Percentiles rank a stretch among this genome's conserved stretches.
These are phyloP conservation scores for Tricholauxania praeusta DNA, from an alignment of 2,888 invertebrate genomes.

Conservation along the genomic window DNA sequence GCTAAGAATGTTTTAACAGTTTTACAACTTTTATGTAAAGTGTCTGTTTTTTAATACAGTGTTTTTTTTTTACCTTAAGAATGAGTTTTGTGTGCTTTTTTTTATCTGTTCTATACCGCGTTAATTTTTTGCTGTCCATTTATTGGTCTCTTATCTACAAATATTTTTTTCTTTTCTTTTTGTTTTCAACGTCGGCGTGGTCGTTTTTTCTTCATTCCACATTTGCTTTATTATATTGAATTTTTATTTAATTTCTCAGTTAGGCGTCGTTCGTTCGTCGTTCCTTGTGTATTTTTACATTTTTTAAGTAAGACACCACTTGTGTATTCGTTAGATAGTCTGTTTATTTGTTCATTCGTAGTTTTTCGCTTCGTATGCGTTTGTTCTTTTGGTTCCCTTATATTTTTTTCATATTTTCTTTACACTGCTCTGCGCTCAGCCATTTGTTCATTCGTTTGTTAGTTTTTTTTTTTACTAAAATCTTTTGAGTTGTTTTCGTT, in stretches of 20 bases:
- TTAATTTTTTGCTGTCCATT: no score
- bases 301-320: slow-evolving; percentile 24
- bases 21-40: no score
- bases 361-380: slow-evolving; percentile 24
- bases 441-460: slow-evolving; percentile 11
- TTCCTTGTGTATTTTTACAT: slow-evolving; percentile 3
- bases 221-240: slow-evolving; percentile 15
- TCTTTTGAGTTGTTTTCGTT: background rate
- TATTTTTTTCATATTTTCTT: background rate
- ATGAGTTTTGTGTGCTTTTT: no score
- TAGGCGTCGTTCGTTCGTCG: background rate
- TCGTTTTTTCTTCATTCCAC: background rate
- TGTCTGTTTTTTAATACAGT: no score
- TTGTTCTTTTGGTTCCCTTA: background rate
- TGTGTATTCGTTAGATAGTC: background rate
- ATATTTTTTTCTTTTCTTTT: background rate
- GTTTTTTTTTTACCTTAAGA: no score
- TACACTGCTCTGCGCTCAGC: background rate
- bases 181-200: background rate
- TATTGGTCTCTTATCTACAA: no score
- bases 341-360: background rate
- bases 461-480: background rate
- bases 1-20: no score
- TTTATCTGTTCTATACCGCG: no score
- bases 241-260: slow-evolving; percentile 16